Conservation (phyloP, 2,113 vertebrate species). For the Noctilio leporinus region DNA sequence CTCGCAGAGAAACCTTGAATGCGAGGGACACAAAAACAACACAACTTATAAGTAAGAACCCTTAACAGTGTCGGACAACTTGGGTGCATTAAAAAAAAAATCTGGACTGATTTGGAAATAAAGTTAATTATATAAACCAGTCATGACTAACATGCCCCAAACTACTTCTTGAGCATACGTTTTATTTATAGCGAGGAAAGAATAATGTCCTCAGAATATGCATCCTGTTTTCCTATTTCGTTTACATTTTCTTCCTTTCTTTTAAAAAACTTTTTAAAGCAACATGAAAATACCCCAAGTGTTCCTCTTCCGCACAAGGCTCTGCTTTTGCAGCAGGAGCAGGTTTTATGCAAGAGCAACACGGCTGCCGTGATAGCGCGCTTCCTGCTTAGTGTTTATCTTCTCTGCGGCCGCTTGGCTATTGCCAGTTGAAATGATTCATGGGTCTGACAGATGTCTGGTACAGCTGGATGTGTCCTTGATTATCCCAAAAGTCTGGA, state of each 20-base stretch:
- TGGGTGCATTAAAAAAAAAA: background rate
- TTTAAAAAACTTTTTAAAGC: background rate
- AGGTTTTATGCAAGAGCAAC: slow-evolving; percentile 68
- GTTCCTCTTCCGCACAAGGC: background rate
- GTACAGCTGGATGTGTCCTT: slow-evolving; percentile 99
- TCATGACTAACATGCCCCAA: slow-evolving; percentile 31
- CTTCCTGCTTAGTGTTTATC: slow-evolving; percentile 89
- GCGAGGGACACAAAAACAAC: background rate
- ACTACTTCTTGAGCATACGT: background rate
- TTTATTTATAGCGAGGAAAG: slow-evolving; percentile 26
- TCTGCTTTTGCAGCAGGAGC: slow-evolving; percentile 27
- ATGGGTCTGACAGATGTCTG: slow-evolving; percentile 99
- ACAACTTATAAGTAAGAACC: background rate
- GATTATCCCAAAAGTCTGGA: slow-evolving; percentile 99
- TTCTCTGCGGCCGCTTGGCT: slow-evolving; percentile 89
- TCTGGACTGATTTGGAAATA: slow-evolving; percentile 27
- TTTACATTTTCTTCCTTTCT: background rate
- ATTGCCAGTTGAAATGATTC: slow-evolving; percentile 97
- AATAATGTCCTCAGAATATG: background rate
- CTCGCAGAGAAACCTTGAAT: background rate
- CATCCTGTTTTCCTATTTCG: background rate
- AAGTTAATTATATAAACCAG: background rate
- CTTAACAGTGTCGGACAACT: background rate
- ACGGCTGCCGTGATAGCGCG: slow-evolving; percentile 80
- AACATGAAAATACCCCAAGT: background rate